Percentiles rank a stretch among this genome's conserved stretches.
phyloP scores from a whole-genome alignment of 1,140 invertebrate genomes.

The Nasonia giraulti region DNA sequence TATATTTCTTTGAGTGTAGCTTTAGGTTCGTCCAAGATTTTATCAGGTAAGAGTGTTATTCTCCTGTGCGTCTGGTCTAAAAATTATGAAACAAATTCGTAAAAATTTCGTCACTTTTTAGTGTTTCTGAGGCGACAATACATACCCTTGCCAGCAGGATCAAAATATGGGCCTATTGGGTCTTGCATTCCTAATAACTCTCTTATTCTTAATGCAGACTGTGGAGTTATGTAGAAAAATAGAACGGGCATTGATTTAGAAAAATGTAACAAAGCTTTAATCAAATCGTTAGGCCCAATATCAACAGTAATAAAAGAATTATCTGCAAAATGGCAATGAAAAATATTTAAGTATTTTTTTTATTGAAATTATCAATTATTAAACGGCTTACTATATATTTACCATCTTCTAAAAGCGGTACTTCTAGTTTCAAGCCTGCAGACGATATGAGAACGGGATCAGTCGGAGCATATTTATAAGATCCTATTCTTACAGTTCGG shows the following conservation, averaged over 20 bases:
- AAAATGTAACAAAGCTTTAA: conserved; percentile 85
- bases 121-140: background rate
- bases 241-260: conserved; percentile 83
- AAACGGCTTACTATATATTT: conserved; percentile 50
- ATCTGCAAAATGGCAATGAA: conserved; percentile 59
- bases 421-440: conserved; percentile 80
- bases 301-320: conserved; percentile 75
- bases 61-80: conserved; percentile 81
- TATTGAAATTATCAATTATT: conserved; percentile 25
- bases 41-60: conserved; percentile 85
- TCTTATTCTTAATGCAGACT: conserved; percentile 80
- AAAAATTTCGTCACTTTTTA: no score
- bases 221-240: conserved; percentile 83
- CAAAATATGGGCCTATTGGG: conserved; percentile 74
- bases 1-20: conserved; percentile 80
- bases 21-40: conserved; percentile 80
- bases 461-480: conserved; percentile 82
- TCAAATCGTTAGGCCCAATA: conserved; percentile 79
- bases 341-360: conserved; percentile 5
- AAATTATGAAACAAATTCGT: conserved; percentile 43
- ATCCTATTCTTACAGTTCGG: conserved; percentile 86
- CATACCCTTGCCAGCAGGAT: conserved; percentile 80
- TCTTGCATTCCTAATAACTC: conserved; percentile 78
- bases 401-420: conserved; percentile 79
- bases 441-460: conserved; percentile 81